These are phyloP conservation scores for Aricia agestis DNA, from an alignment of 1,140 invertebrate genomes.

Conservation along the genomic window DNA sequence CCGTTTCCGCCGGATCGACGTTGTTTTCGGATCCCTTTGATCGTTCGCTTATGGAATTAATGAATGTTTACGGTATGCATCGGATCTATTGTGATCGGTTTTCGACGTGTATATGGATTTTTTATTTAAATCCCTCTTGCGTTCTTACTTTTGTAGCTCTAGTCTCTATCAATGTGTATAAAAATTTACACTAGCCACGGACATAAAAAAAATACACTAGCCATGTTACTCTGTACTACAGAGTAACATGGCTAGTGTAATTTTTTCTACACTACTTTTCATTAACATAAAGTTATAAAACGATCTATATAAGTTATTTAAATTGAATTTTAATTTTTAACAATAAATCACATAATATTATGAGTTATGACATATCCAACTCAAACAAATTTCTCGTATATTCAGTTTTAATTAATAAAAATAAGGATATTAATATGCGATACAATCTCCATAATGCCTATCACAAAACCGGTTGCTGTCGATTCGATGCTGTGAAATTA, in stretches of 20 bases:
- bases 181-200: background rate
- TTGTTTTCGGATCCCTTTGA: constrained; percentile 57
- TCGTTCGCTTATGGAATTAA: constrained; percentile 48
- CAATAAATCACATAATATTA: background rate
- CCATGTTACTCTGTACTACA: too few species aligned
- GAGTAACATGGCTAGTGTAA: too few species aligned
- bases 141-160: too few species aligned
- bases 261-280: too few species aligned
- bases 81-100: background rate
- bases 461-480: background rate
- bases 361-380: too few species aligned
- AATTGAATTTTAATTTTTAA: background rate
- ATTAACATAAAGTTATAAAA: too few species aligned
- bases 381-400: background rate
- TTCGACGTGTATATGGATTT: background rate
- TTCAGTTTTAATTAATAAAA: background rate
- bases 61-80: constrained; percentile 26
- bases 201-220: background rate
- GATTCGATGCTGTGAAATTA: background rate
- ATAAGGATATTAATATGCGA: background rate
- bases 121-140: background rate
- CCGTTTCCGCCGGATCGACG: constrained; percentile 59
- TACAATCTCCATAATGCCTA: background rate
- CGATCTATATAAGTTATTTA: background rate
- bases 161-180: background rate